Evolutionary conservation across 2,113 vertebrate genomes (phyloP), one percentile per base, ranked within the genome.

Genomic region (Casuarius casuarius): DNA sequence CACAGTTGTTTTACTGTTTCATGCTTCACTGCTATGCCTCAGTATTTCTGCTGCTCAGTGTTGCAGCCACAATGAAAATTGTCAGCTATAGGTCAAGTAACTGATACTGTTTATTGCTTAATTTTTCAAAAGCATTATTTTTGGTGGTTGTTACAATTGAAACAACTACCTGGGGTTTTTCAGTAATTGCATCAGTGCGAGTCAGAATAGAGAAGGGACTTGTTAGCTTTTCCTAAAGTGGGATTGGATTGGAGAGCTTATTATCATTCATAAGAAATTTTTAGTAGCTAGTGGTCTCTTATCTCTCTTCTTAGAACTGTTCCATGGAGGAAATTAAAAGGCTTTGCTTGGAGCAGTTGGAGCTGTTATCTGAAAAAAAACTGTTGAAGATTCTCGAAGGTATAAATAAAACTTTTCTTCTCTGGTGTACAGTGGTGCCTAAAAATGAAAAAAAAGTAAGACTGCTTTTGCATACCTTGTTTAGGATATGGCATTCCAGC

Each of bases 281-380:
- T 91, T 86, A 86, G 92, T 97, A 73, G 52, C 31, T 42, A 2
- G 7, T 58, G 19, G 5, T 94, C 18, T 93, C 63, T 94, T 94
- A 18, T 52, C 54, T 94, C 28, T 98, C 80, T 29, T 94, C 70
- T 65, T 97, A 99, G 99, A 98, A 97, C 83, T 99, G 98, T 97
- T 98, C 98, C 79, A 96, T 99, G 96, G 98, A 99, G 3, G 99
- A 99, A 98, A 99, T 99, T 93, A 99, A 99, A 98, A 98, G 95
- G 44, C 98, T 99, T 62, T 99, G 99, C 94, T 98, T 98, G 98
- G 99, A 99, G 92, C 99, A 99, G 61, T 97, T 99, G 98, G 98
- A 99, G 70, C 97, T 98, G 42, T 97, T 99, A 84, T 98, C 98
- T 31, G 98, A 99, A 96, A 99, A 98, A 94, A 99, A 98, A 73